Conservation (phyloP, 2,797 vertebrate genomes). For the Microcaecilia unicolor region DNA sequence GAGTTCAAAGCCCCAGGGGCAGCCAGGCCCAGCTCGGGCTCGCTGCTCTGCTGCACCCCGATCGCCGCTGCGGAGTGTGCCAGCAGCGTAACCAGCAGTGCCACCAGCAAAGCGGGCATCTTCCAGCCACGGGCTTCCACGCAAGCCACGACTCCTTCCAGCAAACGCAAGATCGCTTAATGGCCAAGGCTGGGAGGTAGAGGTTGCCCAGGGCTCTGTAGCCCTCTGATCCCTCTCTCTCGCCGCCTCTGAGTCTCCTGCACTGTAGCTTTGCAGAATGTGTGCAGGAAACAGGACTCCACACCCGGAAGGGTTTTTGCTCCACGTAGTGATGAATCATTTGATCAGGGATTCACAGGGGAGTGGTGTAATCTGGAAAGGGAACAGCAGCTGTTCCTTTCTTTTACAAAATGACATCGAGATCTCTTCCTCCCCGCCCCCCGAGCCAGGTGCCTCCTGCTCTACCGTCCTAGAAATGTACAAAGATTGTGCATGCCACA, state of each 20-base stretch:
- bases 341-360: constrained; percentile 19
- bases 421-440: background rate
- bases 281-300: constrained; percentile 30
- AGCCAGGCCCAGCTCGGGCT: background rate
- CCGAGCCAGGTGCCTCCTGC: no score
- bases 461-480: background rate
- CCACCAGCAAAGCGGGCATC: background rate
- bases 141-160: background rate
- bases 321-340: constrained; percentile 41
- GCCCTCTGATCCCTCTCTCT: no score
- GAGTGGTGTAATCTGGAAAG: background rate
- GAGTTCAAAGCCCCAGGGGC: background rate
- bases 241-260: no score
- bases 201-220: no score
- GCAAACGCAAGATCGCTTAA: no score
- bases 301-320: constrained; percentile 40
- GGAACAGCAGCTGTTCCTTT: background rate
- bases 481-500: no score
- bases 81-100: background rate
- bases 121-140: constrained; percentile 6
- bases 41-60: background rate
- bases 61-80: background rate
- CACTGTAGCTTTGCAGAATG: no score
- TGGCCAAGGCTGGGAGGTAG: no score
- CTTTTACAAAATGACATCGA: no score